Percentiles rank a stretch among this genome's conserved stretches.
phyloP scores from a whole-genome alignment of 2,113 vertebrate genomes.

The Chaetura pelagica region DNA sequence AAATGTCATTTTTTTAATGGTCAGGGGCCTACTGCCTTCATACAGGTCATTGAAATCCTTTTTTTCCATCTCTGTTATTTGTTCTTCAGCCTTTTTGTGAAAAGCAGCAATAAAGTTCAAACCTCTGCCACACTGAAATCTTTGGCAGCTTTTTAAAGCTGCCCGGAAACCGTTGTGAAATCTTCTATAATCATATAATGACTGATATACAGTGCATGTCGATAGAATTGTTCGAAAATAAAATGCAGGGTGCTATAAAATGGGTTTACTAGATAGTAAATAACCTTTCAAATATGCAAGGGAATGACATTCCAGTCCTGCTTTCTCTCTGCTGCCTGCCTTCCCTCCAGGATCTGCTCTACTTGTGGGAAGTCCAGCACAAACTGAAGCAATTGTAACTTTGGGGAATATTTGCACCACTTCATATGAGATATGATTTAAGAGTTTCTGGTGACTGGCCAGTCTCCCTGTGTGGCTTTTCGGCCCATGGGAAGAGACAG shows the following conservation, averaged over 20 bases:
- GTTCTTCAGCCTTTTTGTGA: not conserved
- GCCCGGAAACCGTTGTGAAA: conserved; percentile 53
- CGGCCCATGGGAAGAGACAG: not conserved
- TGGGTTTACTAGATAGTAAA: conserved; percentile 58
- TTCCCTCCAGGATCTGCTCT: not conserved
- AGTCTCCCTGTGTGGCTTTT: rapidly evolving
- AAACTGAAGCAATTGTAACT: not conserved
- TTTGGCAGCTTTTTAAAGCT: conserved; percentile 53
- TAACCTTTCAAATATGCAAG: conserved; percentile 54
- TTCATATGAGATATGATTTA: not conserved
- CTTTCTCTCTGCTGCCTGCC: not conserved
- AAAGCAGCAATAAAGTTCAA: conserved; percentile 40
- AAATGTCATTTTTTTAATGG: not conserved
- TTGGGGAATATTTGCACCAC: not conserved
- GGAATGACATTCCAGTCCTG: conserved; percentile 42
- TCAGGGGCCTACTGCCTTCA: not conserved
- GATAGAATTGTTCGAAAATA: conserved; percentile 45
- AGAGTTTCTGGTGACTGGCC: not conserved
- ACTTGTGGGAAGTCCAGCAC: not conserved
- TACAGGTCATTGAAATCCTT: not conserved
- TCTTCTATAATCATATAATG: conserved; percentile 55
- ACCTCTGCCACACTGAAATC: conserved; percentile 34
- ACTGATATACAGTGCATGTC: conserved; percentile 44
- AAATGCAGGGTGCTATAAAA: conserved; percentile 56
- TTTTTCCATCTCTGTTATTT: not conserved